Conservation (phyloP, 2,888 invertebrate genomes). For the Tetropium fuscum region DNA sequence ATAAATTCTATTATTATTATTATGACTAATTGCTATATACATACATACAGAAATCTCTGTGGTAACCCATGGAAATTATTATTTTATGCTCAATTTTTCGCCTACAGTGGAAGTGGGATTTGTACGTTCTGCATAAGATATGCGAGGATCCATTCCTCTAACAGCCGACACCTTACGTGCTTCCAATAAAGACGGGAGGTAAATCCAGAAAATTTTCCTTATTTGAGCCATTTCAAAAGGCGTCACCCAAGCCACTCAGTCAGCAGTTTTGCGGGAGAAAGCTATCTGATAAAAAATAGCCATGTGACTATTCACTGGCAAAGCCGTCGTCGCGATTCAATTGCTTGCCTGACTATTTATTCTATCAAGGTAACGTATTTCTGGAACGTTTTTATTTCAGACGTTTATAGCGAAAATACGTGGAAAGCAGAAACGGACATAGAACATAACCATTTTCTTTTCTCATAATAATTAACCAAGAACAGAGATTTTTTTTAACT, state of each 20-base stretch:
- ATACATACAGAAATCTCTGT: no score
- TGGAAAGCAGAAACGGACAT: no score
- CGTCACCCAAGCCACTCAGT: constrained; percentile 49
- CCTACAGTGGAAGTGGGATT: constrained; percentile 14
- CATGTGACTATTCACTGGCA: constrained; percentile 37
- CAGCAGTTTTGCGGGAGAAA: constrained; percentile 49
- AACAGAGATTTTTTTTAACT: no score
- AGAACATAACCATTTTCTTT: no score
- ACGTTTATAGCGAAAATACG: background rate
- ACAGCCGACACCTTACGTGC: constrained; percentile 52
- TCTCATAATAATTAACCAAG: no score
- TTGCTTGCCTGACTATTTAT: constrained; percentile 15
- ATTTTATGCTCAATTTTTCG: constrained; percentile 20
- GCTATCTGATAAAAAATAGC: constrained; percentile 46
- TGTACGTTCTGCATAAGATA: constrained; percentile 40
- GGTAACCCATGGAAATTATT: constrained; percentile 20
- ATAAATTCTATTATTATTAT: no score
- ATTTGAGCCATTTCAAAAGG: constrained; percentile 50
- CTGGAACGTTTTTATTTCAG: constrained; percentile 3
- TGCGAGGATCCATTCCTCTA: constrained; percentile 43
- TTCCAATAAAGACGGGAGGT: constrained; percentile 46
- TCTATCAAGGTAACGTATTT: constrained; percentile 13
- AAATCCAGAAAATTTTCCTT: constrained; percentile 52
- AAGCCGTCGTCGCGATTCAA: constrained; percentile 8
- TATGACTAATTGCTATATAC: no score